A percentile compares a stretch with the other conserved stretches of the same genome.
phyloP scores from a whole-genome alignment of 2,797 vertebrate genomes.

The Stomatorhinus walkeri region DNA sequence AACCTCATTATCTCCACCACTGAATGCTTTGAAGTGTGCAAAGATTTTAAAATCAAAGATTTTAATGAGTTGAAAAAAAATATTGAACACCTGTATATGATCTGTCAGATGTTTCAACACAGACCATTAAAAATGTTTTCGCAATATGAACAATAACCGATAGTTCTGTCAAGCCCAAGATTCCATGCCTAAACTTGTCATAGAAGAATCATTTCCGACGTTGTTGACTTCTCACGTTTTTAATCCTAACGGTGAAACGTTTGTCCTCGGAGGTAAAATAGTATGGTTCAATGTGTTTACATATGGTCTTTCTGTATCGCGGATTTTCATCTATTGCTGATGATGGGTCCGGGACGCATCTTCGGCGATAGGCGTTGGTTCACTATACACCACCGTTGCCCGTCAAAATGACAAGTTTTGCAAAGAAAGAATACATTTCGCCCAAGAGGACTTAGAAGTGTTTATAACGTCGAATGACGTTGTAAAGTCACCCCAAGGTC shows the following conservation, averaged over 20 bases:
- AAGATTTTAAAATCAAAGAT: not conserved
- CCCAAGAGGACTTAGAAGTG: not conserved
- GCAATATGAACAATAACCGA: not conserved
- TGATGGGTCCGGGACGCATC: no score
- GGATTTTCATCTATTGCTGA: no score
- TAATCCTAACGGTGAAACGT: not conserved
- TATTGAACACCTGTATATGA: not conserved
- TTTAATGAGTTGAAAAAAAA: not conserved
- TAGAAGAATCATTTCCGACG: not conserved
- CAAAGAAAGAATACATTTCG: conserved; percentile 35
- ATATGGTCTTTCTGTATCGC: no score
- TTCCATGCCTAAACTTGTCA: not conserved
- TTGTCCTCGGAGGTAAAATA: not conserved
- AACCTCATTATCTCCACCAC: not conserved
- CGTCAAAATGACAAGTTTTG: not conserved
- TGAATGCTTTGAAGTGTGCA: not conserved
- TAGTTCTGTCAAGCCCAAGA: not conserved
- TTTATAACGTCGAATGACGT: not conserved
- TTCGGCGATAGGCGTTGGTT: not conserved
- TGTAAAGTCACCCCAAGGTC: not conserved
- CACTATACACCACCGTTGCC: not conserved
- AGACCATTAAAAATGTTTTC: not conserved
- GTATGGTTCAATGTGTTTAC: not conserved
- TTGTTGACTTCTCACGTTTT: not conserved
- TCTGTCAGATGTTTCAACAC: not conserved